Percentiles rank a stretch among this genome's conserved stretches.
Conservation (phyloP, 2,888 invertebrate species). For the Cataglyphis albicans region DNA sequence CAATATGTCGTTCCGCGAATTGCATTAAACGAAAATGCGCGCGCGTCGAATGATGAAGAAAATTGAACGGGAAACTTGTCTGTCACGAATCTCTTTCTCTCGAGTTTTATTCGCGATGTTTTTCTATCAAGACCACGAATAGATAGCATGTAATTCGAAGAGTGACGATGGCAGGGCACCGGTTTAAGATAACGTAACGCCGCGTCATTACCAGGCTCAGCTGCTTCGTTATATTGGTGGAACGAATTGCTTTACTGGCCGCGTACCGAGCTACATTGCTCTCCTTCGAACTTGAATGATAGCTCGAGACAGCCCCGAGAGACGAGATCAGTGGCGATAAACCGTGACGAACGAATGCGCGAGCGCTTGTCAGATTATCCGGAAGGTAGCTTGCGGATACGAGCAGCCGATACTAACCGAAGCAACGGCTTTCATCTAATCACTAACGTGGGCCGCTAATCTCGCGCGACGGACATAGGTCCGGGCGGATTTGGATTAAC, state of each 20-base stretch:
- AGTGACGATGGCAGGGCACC: conserved; percentile 29
- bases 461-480: conserved; percentile 46
- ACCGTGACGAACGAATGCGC: conserved; percentile 75
- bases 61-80: conserved; percentile 59
- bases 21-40: conserved; percentile 56
- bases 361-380: conserved; percentile 76
- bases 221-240: conserved; percentile 64
- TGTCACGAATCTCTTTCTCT: conserved; percentile 18
- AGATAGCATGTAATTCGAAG: conserved; percentile 5
- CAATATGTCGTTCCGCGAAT: conserved; percentile 55
- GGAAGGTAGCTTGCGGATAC: conserved; percentile 62
- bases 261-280: conserved; percentile 48
- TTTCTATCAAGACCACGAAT: neutral
- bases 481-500: conserved; percentile 44
- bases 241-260: conserved; percentile 62
- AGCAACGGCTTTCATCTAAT: conserved; percentile 59
- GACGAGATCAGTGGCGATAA: conserved; percentile 66
- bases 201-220: conserved; percentile 45
- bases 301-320: conserved; percentile 65
- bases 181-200: conserved; percentile 61
- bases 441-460: conserved; percentile 44
- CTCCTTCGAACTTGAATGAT: conserved; percentile 58
- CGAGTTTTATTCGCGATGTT: conserved; percentile 36
- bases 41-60: conserved; percentile 39
- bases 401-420: conserved; percentile 58